Percentiles rank a stretch among this genome's conserved stretches.
These are phyloP conservation scores for Prolemur simus DNA, from an alignment of 2,113 vertebrate genomes.

Conservation along the genomic window DNA sequence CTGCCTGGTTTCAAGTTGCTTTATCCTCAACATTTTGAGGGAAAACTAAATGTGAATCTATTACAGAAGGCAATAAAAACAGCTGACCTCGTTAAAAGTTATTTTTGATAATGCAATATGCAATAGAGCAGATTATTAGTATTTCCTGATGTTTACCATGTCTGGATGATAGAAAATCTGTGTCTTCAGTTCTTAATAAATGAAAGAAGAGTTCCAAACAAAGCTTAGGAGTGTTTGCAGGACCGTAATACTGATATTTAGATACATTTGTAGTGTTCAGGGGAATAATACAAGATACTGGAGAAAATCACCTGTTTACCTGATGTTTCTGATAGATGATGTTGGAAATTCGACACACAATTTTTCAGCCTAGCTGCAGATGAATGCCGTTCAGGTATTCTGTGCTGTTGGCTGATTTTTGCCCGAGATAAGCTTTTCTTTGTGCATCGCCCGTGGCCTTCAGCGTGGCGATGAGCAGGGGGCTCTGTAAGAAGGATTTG, in stretches of 20 bases:
- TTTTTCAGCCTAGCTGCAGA: not conserved
- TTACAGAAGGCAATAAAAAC: not conserved
- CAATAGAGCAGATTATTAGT: not conserved
- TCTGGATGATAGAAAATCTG: not conserved
- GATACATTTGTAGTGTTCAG: rapidly evolving
- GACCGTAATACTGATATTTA: rapidly evolving
- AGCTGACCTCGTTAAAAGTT: not conserved
- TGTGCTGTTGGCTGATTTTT: rapidly evolving
- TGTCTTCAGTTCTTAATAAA: not conserved
- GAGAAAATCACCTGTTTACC: not conserved
- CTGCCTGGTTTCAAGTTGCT: not conserved
- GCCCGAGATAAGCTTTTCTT: rapidly evolving
- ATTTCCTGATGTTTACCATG: not conserved
- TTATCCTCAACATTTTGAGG: not conserved
- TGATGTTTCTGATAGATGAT: not conserved
- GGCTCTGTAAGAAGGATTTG: not conserved
- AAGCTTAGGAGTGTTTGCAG: not conserved
- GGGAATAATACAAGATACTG: not conserved
- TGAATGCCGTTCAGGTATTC: rapidly evolving
- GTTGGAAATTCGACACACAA: rapidly evolving
- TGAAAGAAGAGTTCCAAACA: not conserved
- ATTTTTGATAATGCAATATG: not conserved
- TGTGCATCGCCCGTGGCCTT: rapidly evolving
- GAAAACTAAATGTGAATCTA: not conserved
- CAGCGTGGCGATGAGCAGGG: not conserved